A percentile compares a stretch with the other conserved stretches of the same genome.
Conservation (phyloP, 2,797 vertebrate species). For the Pseudotriccus pelzelni region DNA sequence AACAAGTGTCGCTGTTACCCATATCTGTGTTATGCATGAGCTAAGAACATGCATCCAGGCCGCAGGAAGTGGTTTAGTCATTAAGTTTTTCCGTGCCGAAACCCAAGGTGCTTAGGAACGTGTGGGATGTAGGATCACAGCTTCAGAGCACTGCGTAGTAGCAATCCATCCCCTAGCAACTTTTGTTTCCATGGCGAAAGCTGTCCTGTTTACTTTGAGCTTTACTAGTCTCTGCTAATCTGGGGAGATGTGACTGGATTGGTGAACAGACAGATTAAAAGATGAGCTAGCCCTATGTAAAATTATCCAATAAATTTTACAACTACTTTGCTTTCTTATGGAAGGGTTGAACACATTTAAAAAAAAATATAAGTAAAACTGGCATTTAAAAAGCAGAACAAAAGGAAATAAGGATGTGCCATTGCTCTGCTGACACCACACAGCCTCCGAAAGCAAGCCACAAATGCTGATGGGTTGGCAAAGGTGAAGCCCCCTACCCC, state of each 20-base stretch:
- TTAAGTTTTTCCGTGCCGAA: background rate
- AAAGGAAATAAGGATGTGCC: background rate
- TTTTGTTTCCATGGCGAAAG: conserved; percentile 63
- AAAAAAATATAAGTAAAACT: accelerated
- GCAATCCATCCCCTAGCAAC: conserved; percentile 49
- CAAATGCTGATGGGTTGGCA: background rate
- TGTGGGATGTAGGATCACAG: background rate
- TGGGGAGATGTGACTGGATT: background rate
- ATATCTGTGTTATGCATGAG: accelerated
- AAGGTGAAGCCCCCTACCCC: background rate
- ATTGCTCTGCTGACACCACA: background rate
- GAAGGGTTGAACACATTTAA: background rate
- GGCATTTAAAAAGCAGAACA: background rate
- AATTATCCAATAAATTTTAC: background rate
- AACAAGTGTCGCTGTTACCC: background rate
- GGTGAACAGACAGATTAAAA: background rate
- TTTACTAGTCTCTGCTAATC: conserved; percentile 34
- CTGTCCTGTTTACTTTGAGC: conserved; percentile 43
- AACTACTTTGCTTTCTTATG: background rate
- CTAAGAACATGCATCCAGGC: background rate
- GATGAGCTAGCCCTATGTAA: background rate
- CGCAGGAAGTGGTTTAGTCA: background rate
- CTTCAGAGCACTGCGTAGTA: background rate
- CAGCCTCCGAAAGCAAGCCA: background rate
- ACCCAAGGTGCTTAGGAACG: background rate